Base-by-base conservation (phyloP, 2,113 vertebrate genomes). In the Chaenogobius annularis region DNA sequence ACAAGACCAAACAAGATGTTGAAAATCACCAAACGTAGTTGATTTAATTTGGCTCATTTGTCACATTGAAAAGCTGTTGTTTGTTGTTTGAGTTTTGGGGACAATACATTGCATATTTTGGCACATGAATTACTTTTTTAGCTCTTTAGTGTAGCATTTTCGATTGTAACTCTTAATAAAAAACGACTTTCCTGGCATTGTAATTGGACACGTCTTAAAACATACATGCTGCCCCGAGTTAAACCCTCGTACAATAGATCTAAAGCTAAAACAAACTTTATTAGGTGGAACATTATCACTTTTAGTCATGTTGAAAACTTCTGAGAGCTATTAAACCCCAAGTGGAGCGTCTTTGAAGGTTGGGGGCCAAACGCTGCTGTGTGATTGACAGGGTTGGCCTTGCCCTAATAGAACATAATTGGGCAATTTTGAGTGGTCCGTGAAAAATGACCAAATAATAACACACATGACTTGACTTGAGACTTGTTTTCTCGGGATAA, bases 391-490 rank as follows among this genome's bases (percentile, higher is more conserved):
- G 91, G 91, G 91, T 94, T 95, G 95, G 96, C 96, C 96, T 98
- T 96, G 96, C 94, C 96, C 97, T 97, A 97, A 97, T 97, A 96
- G 95, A 94, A 93, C 94, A 94, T 97, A 97, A 98, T 97, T 97
- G 95, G 92, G 94, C 95, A 97, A 96, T 96, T 96, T 95, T 93
- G 94, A 93, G 88, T 89, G 90, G 91, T 90, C 91, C 91, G 87
- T 87, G 88, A 92, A 77, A 91, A 93, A 89, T 90, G 91, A 91
- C 91, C 92, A 92, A 93, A 94, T 93, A 94, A 93, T 93, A 93
- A 93, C 92, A 93, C 92, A 93, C 86, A 88, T 88, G 92, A 90
- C 92, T 91, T 92, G 90, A 90, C 91, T 92, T 85, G 79, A 91
- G 88, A 85, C 87, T 90, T 94, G 93, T 94, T 94, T 94, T 93